These are phyloP conservation scores for Sandelia bainsii DNA, from an alignment of 2,797 vertebrate species.

Conservation along the genomic window DNA sequence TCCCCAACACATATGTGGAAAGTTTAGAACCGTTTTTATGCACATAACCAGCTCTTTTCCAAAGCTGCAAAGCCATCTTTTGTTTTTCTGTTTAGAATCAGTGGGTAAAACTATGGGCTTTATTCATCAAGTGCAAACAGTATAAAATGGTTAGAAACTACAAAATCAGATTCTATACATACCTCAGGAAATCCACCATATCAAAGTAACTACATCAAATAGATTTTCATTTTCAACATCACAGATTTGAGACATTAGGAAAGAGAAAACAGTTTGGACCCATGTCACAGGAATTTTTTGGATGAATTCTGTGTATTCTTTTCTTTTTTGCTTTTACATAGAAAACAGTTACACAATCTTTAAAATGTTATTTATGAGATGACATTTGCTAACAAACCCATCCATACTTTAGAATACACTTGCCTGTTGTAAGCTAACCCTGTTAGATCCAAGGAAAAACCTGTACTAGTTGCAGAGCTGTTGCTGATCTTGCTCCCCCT, in stretches of 20 bases:
- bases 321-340: constrained; percentile 47
- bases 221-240: not conserved
- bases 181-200: constrained; percentile 74
- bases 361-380: constrained; percentile 44
- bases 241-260: constrained; percentile 4
- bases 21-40: constrained; percentile 33
- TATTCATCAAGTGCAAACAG: constrained; percentile 45
- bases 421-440: constrained; percentile 14
- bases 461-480: constrained; percentile 20
- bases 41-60: constrained; percentile 41
- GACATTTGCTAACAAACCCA: constrained; percentile 52
- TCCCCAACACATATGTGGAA: constrained; percentile 28
- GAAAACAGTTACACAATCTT: constrained; percentile 34
- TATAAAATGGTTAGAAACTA: constrained; percentile 33
- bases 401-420: constrained; percentile 35
- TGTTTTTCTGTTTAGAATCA: not conserved
- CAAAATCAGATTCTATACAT: constrained; percentile 31
- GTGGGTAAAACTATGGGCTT: constrained; percentile 20
- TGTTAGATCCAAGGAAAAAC: constrained; percentile 30
- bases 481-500: constrained; percentile 56
- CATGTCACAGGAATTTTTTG: constrained; percentile 3
- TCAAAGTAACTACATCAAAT: constrained; percentile 19
- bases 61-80: constrained; percentile 34
- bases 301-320: constrained; percentile 60
- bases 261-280: constrained; percentile 30